These are phyloP conservation scores for Miichthys miiuy DNA, from an alignment of 2,797 vertebrate genomes.

Conservation along the genomic window DNA sequence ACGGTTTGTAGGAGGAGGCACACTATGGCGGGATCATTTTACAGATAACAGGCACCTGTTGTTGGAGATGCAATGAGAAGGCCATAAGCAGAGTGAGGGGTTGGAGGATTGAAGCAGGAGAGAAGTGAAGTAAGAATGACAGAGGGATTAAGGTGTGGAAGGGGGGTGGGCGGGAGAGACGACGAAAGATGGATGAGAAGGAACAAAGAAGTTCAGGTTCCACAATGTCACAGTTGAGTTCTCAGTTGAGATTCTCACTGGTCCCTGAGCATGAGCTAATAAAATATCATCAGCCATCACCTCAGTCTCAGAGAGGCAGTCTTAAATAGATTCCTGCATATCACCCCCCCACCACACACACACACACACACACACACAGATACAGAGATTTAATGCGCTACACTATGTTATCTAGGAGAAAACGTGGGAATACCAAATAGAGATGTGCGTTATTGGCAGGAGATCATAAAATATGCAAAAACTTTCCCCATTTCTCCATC, in stretches of 20 bases:
- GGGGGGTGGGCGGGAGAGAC: conserved; percentile 13
- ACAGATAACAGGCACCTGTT: conserved; percentile 63
- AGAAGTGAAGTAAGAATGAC: conserved; percentile 59
- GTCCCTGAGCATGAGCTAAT: conserved; percentile 60
- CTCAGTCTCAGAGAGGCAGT: conserved; percentile 56
- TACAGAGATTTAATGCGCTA: conserved; percentile 4
- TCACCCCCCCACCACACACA: not conserved
- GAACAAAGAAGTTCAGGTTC: conserved; percentile 56
- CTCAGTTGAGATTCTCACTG: conserved; percentile 57
- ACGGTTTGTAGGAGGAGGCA: conserved; percentile 38
- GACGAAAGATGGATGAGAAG: conserved; percentile 53
- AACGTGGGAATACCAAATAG: conserved; percentile 34
- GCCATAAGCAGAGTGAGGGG: conserved; percentile 20
- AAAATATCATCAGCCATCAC: conserved; percentile 70
- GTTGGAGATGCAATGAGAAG: conserved; percentile 47
- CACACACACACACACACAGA: conserved; percentile 1
- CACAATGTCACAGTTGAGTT: conserved; percentile 64
- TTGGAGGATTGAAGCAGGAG: conserved; percentile 32
- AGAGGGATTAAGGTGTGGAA: conserved; percentile 63
- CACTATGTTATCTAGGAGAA: conserved; percentile 38
- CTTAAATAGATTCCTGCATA: conserved; percentile 60
- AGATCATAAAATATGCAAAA: conserved; percentile 47
- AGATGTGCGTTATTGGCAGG: conserved; percentile 11
- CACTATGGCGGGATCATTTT: conserved; percentile 51
- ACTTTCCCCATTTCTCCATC: conserved; percentile 3